Percentiles rank a stretch among this genome's conserved stretches.
These are phyloP conservation scores for Diadegma fenestrale DNA, from an alignment of 2,888 invertebrate genomes.

Conservation along the genomic window DNA sequence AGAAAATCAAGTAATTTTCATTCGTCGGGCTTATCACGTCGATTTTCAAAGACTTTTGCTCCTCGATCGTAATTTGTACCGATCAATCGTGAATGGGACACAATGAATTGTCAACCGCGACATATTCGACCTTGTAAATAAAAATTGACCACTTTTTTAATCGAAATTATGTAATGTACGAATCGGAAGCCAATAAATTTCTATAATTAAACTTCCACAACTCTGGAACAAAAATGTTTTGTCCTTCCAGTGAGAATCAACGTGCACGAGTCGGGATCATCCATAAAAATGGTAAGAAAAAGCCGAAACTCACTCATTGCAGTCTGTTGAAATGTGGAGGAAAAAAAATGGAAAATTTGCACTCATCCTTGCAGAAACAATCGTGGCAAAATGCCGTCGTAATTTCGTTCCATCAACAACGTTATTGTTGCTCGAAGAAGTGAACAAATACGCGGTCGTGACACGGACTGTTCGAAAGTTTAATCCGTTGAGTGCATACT, in stretches of 20 bases:
- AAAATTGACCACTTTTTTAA: not conserved
- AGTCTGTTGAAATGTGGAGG: slow-evolving; percentile 74
- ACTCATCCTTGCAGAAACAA: too few relatives aligned
- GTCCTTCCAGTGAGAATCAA: too few relatives aligned
- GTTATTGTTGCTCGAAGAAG: not conserved
- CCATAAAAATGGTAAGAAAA: too few relatives aligned
- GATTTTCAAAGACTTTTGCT: not conserved
- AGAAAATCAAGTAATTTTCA: slow-evolving; percentile 74
- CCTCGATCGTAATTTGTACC: not conserved
- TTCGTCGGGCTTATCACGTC: too few relatives aligned
- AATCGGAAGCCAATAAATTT: too few relatives aligned
- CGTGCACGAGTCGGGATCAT: too few relatives aligned
- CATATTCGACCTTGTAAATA: not conserved
- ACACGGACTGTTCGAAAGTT: too few relatives aligned
- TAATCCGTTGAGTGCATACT: not conserved
- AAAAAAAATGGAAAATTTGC: slow-evolving; percentile 73
- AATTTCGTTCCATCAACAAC: not conserved
- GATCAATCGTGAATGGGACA: not conserved
- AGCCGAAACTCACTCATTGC: not conserved
- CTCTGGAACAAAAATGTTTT: too few relatives aligned
- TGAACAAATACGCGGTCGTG: too few relatives aligned
- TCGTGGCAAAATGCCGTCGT: not conserved
- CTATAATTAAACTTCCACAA: too few relatives aligned
- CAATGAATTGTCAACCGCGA: not conserved
- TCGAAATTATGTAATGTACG: not conserved